A percentile compares a stretch with the other conserved stretches of the same genome.
These are phyloP conservation scores for Drosophila kanapiae DNA, from an alignment of 1,140 invertebrate species.

Conservation along the genomic window DNA sequence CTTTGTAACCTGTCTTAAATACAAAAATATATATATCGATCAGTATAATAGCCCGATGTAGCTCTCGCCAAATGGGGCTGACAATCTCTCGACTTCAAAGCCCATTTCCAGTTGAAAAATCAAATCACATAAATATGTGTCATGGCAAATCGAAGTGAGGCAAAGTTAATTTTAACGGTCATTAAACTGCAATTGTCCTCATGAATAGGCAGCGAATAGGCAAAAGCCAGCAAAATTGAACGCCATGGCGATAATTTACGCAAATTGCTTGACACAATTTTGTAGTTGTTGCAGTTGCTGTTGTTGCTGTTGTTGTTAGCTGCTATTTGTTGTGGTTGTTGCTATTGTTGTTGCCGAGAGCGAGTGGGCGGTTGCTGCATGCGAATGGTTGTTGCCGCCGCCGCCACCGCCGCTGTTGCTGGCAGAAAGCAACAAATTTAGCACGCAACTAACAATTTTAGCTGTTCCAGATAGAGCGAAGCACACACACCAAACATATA, in stretches of 20 bases:
- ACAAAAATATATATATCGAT: background rate
- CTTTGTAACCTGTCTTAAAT: no score
- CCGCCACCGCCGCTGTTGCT: slow-evolving; percentile 26
- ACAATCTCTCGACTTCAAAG: background rate
- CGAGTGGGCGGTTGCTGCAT: slow-evolving; percentile 58
- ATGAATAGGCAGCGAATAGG: slow-evolving; percentile 40
- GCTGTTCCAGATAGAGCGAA: slow-evolving; percentile 70
- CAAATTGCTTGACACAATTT: slow-evolving; percentile 84
- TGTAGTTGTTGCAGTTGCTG: slow-evolving; percentile 29
- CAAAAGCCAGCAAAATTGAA: slow-evolving; percentile 29
- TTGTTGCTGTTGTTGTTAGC: slow-evolving; percentile 25
- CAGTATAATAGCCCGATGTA: background rate
- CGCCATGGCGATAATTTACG: slow-evolving; percentile 74
- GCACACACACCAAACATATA: slow-evolving; percentile 22
- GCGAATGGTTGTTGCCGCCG: slow-evolving; percentile 26
- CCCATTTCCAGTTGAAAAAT: slow-evolving; percentile 9
- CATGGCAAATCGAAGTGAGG: slow-evolving; percentile 51
- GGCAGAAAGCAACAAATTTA: slow-evolving; percentile 63
- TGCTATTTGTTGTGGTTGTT: slow-evolving; percentile 26
- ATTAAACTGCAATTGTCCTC: slow-evolving; percentile 73
- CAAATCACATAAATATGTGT: slow-evolving; percentile 45
- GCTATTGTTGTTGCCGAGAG: slow-evolving; percentile 20
- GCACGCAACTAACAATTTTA: slow-evolving; percentile 83
- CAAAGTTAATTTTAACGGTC: slow-evolving; percentile 66
- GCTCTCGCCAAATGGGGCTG: no score